Evolutionary conservation across 2,113 vertebrate species (phyloP).

Genomic region (Podarcis muralis): DNA sequence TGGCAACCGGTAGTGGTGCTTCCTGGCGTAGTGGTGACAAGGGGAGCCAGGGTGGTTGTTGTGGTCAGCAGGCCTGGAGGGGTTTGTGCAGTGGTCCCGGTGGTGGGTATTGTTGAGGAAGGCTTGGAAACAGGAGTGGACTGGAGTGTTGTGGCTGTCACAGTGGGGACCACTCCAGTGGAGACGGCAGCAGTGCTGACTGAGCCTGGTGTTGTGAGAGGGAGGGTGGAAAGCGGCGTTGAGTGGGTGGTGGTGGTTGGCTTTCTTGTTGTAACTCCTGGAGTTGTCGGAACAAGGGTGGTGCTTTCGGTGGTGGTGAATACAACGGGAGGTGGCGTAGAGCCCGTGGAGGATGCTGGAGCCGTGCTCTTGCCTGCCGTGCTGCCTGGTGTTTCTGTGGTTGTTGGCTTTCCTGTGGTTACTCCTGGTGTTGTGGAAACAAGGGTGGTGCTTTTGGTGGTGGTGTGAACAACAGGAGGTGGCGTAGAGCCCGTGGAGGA

Average conservation of each 20-base stretch:
- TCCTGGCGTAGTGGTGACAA: no score
- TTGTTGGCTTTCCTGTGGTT: background rate
- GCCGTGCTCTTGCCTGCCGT: rapidly evolving
- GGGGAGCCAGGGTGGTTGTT: no score
- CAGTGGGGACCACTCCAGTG: rapidly evolving
- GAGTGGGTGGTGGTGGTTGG: background rate
- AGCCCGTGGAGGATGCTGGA: background rate
- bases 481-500: background rate
- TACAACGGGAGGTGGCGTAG: rapidly evolving
- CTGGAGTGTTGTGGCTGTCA: background rate
- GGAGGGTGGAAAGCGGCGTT: background rate
- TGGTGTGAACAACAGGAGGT: rapidly evolving
- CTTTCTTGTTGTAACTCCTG: background rate
- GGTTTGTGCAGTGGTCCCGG: no score
- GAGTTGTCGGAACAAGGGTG: background rate
- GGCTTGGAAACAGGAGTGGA: background rate
- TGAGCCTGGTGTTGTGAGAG: rapidly evolving
- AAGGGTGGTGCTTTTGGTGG: background rate
- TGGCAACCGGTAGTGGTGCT: background rate
- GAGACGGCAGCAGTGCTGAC: background rate
- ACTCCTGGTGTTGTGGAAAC: background rate
- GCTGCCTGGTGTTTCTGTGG: background rate
- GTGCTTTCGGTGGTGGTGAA: background rate
- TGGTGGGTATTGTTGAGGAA: no score
- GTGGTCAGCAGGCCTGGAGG: no score